phyloP scores from a whole-genome alignment of 2,888 invertebrate genomes.

The Ecliptopera silaceata region DNA sequence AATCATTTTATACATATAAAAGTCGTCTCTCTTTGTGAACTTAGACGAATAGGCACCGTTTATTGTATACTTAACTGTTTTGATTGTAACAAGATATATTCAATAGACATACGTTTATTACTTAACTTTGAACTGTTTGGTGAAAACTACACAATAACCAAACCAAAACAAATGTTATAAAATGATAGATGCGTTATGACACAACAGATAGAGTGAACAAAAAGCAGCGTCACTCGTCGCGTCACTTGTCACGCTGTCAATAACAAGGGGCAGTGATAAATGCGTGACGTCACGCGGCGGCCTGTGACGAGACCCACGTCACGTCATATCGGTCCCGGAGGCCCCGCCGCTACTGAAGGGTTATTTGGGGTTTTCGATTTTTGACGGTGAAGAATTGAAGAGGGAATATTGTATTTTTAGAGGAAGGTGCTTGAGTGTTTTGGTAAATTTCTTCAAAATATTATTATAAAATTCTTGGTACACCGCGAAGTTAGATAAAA shows the following conservation, averaged over 20 bases:
- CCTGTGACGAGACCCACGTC: slow-evolving; percentile 55
- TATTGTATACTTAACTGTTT: too few species aligned
- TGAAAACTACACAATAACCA: neutral
- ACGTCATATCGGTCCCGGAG: slow-evolving; percentile 46
- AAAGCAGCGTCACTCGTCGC: slow-evolving; percentile 35
- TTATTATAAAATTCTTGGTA: neutral
- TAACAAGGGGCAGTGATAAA: slow-evolving; percentile 62
- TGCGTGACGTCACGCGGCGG: slow-evolving; percentile 48
- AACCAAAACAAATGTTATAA: slow-evolving; percentile 16
- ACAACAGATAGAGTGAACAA: slow-evolving; percentile 34
- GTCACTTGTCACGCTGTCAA: slow-evolving; percentile 51
- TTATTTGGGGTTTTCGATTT: slow-evolving; percentile 48
- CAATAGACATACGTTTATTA: too few species aligned
- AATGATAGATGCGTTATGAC: slow-evolving; percentile 24
- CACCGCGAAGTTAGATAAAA: too few species aligned
- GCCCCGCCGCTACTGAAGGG: slow-evolving; percentile 42
- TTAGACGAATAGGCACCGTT: too few species aligned
- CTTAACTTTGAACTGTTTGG: too few species aligned
- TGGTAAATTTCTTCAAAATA: slow-evolving; percentile 4
- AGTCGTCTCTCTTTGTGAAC: too few species aligned
- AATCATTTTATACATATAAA: too few species aligned
- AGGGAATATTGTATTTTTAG: slow-evolving; percentile 21
- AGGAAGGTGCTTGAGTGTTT: slow-evolving; percentile 5
- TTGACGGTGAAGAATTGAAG: slow-evolving; percentile 32
- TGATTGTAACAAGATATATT: too few species aligned